Evolutionary conservation across 2,113 vertebrate genomes (phyloP).

Genomic region (Acrocephalus kingi): DNA sequence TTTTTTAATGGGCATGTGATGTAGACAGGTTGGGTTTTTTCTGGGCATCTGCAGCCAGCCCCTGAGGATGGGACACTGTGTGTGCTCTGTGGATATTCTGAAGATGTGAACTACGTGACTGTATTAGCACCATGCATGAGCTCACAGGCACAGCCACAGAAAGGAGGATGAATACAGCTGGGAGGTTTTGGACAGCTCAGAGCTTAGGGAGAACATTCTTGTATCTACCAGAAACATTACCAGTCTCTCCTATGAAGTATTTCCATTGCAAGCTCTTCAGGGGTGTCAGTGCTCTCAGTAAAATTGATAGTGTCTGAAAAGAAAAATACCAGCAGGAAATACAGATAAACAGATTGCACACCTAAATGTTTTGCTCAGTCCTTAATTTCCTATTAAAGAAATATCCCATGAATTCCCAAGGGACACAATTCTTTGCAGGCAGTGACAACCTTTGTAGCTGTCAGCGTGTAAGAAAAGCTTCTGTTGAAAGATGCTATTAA

Average conservation of each 20-base stretch:
- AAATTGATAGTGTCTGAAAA: background rate
- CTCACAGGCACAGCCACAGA: background rate
- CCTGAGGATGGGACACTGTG: background rate
- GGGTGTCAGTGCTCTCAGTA: background rate
- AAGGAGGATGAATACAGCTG: background rate
- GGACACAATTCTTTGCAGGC: background rate
- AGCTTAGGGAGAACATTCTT: background rate
- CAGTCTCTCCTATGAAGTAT: background rate
- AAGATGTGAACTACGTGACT: background rate
- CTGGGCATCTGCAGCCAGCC: background rate
- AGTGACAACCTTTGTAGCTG: background rate
- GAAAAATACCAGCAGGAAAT: background rate
- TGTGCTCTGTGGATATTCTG: background rate
- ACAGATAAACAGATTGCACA: background rate
- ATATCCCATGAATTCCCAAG: background rate
- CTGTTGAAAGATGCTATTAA: background rate
- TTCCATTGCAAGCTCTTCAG: background rate
- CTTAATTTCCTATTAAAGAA: conserved; percentile 2
- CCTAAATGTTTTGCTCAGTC: background rate
- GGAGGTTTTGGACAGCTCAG: background rate
- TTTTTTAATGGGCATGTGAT: background rate
- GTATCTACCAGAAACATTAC: background rate
- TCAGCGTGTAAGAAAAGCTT: background rate
- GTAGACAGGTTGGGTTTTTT: background rate
- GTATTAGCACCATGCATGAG: background rate